These are phyloP conservation scores for Gisinianus flammeolus DNA, from an alignment of 2,888 invertebrate species.

Conservation along the genomic window DNA sequence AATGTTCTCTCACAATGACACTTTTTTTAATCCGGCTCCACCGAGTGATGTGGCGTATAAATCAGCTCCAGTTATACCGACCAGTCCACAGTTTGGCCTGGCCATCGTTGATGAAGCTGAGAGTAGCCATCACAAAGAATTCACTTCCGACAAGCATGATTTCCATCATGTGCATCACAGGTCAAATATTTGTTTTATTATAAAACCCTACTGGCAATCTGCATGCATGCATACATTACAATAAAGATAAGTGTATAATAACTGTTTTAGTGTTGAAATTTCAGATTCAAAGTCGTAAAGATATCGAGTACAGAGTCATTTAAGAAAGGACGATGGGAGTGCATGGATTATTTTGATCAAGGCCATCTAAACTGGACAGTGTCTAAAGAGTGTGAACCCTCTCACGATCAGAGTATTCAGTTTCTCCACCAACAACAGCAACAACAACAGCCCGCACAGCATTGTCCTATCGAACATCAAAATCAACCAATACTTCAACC, in stretches of 20 bases:
- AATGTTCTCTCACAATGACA: conserved; percentile 78
- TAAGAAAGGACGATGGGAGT: conserved; percentile 89
- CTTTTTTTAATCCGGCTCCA: conserved; percentile 71
- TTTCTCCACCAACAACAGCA: conserved; percentile 45
- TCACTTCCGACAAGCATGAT: no score
- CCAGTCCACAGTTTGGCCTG: conserved; percentile 81
- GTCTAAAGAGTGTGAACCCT: no score
- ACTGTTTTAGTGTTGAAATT: no score
- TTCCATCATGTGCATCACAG: conserved; percentile 54
- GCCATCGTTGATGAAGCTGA: conserved; percentile 73
- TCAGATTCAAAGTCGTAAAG: conserved; percentile 86
- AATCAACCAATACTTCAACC: conserved; percentile 41
- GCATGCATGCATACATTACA: no score
- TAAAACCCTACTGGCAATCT: no score
- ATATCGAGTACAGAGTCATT: conserved; percentile 95
- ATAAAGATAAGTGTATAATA: no score
- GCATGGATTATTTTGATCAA: conserved; percentile 92
- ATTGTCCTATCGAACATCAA: conserved; percentile 55
- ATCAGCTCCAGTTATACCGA: conserved; percentile 80
- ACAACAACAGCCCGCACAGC: conserved; percentile 45
- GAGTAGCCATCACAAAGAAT: conserved; percentile 66
- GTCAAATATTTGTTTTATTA: no score
- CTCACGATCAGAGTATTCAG: conserved; percentile 40
- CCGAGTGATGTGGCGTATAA: conserved; percentile 69
- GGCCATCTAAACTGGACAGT: no score